Evolutionary conservation across 2,113 vertebrate genomes (phyloP), one percentile per base, ranked within the genome.

Genomic region (Oryzias celebensis): DNA sequence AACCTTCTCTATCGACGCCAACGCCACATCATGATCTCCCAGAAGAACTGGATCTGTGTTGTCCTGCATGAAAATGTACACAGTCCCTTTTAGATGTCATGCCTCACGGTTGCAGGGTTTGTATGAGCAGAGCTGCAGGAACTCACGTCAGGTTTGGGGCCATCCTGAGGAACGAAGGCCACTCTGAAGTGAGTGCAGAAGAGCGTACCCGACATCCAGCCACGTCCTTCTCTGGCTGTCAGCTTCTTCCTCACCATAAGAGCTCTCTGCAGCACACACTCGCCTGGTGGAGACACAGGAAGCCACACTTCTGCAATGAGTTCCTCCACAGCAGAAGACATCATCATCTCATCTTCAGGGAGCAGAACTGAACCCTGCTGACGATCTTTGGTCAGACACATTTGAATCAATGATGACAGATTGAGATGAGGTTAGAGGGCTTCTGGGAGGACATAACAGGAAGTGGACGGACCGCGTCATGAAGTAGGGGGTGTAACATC

Each of bases 181-280:
- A 96, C 93, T 26, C 95, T 91, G 82, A 94, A 91, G 73, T 93
- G 94, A 46, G 94, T 96, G 52, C 94, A 97, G 74, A 94, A 93
- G 65, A 96, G 87, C 0, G 92, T 94, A 51, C 95, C 95, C 0
- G 91, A 87, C 22, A 96, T 60, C 91, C 91, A 92, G 4, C 91
- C 90, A 24, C 91, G 73, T 18, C 92, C 92, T 67, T 92, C 91
- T 62, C 85, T 86, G 57, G 89, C 82, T 0, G 83, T 87, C 54
- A 92, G 58, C 82, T 92, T 92, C 88, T 92, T 93, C 78, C 91
- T 85, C 74, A 93, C 91, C 86, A 92, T 85, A 1, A 90, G 73
- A 3, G 89, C 89, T 56, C 91, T 84, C 85, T 92, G 91, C 10
- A 92, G 89, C 0, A 92, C 90, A 54, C 90, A 92, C 77, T 93